Percentiles rank a stretch among this genome's conserved stretches.
phyloP scores from a whole-genome alignment of 2,888 invertebrate species.

The Diploptera punctata region DNA sequence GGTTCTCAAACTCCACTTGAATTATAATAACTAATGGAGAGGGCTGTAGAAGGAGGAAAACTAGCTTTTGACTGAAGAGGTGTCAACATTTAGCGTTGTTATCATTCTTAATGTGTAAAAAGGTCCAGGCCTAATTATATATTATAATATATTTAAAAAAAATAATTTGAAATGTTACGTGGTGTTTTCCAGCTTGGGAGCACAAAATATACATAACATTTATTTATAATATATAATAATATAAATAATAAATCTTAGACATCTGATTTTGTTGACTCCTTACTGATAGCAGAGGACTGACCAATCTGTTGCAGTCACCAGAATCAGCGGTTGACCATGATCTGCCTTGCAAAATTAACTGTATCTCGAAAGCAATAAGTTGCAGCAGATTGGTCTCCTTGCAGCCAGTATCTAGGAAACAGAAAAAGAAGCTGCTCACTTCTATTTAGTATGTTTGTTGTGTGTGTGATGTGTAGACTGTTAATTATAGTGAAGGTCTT shows the following conservation, averaged over 20 bases:
- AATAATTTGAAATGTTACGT: conserved; percentile 37
- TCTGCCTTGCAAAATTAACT: conserved; percentile 43
- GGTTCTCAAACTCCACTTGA: conserved; percentile 1
- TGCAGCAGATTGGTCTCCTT: conserved; percentile 42
- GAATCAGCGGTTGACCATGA: conserved; percentile 28
- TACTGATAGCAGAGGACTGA: conserved; percentile 34
- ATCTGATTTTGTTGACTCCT: conserved; percentile 41
- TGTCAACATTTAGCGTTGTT: conserved; percentile 45
- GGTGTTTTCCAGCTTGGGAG: conserved; percentile 36
- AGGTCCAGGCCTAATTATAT: conserved; percentile 50
- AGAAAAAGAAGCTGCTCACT: conserved; percentile 44
- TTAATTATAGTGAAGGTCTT: conserved; percentile 40
- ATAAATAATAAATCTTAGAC: conserved; percentile 41
- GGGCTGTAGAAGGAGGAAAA: conserved; percentile 26
- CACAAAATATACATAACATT: conserved; percentile 38
- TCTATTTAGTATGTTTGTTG: conserved; percentile 43
- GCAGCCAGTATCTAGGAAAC: conserved; percentile 42
- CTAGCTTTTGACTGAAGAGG: conserved; percentile 45
- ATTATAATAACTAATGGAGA: conserved; percentile 23
- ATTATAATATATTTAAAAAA: conserved; percentile 46
- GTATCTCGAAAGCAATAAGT: conserved; percentile 45
- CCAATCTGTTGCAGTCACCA: conserved; percentile 37
- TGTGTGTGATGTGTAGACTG: conserved; percentile 42
- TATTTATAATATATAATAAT: conserved; percentile 40
- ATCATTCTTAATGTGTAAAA: conserved; percentile 46